A percentile compares a stretch with the other conserved stretches of the same genome.
These are phyloP conservation scores for Pongo abelii DNA, from an alignment of 2,113 vertebrate genomes.

Conservation along the genomic window DNA sequence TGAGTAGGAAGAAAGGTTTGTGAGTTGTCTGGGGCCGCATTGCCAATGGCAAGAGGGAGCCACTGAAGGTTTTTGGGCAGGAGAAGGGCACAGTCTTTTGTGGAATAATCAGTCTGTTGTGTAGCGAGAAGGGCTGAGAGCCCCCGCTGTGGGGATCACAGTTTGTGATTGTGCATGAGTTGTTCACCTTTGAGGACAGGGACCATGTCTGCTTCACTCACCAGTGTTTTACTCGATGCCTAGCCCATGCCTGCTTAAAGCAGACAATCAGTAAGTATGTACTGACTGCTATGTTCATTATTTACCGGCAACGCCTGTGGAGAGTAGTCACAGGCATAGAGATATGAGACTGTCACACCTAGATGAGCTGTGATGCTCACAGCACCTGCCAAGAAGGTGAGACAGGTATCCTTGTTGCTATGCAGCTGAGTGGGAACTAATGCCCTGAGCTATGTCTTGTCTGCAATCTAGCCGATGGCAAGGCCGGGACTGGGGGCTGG, in stretches of 20 bases:
- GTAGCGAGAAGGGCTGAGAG: background rate
- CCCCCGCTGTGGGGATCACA: too few relatives aligned
- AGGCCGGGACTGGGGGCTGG: background rate
- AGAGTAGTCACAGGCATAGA: background rate
- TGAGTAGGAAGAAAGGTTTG: background rate
- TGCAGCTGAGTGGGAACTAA: background rate
- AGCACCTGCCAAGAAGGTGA: background rate
- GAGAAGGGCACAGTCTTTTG: background rate
- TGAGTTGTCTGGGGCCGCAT: background rate
- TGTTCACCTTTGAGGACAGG: background rate
- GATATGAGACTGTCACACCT: background rate
- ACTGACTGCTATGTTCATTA: background rate
- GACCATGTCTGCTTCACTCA: background rate
- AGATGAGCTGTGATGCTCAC: background rate
- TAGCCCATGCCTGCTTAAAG: background rate
- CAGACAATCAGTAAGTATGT: background rate
- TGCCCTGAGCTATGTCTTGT: background rate
- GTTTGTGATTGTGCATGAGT: background rate
- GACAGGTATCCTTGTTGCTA: background rate
- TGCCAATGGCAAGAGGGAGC: background rate
- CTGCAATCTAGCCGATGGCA: background rate
- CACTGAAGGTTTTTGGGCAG: background rate
- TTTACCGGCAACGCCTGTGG: background rate
- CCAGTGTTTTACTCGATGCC: background rate
- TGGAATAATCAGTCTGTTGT: background rate